Conservation (phyloP, 1,140 invertebrate species). For the Himalopsyche phryganea region DNA sequence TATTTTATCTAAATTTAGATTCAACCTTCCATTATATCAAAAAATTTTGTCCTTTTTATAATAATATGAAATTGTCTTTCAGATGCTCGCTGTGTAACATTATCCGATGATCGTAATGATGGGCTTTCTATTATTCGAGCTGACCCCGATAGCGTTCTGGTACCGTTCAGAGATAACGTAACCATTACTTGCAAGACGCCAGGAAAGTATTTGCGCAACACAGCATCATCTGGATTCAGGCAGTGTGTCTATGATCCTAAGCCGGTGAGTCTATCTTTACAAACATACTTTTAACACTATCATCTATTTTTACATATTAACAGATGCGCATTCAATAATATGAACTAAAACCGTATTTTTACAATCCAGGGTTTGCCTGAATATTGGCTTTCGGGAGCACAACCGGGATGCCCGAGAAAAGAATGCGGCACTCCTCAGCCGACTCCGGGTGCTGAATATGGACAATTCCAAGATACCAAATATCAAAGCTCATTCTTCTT, state of each 20-base stretch:
- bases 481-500: slow-evolving; percentile 94
- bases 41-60: too few relatives aligned
- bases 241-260: slow-evolving; percentile 96
- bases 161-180: slow-evolving; percentile 87
- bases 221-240: slow-evolving; percentile 77
- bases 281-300: neutral
- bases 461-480: slow-evolving; percentile 80
- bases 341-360: too few relatives aligned
- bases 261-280: slow-evolving; percentile 60
- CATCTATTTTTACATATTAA: neutral
- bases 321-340: too few relatives aligned
- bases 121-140: slow-evolving; percentile 72
- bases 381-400: slow-evolving; percentile 87
- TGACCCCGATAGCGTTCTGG: slow-evolving; percentile 74
- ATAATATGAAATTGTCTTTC: too few relatives aligned
- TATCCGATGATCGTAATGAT: slow-evolving; percentile 85
- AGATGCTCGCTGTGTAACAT: slow-evolving; percentile 86
- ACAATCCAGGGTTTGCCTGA: slow-evolving; percentile 70
- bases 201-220: slow-evolving; percentile 74
- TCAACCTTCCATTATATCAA: too few relatives aligned
- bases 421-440: slow-evolving; percentile 84
- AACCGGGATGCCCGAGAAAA: slow-evolving; percentile 80
- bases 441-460: slow-evolving; percentile 90
- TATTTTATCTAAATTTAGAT: too few relatives aligned
- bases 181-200: slow-evolving; percentile 76